These are phyloP conservation scores for Agriotes lineatus DNA, from an alignment of 2,888 invertebrate genomes.

Conservation along the genomic window DNA sequence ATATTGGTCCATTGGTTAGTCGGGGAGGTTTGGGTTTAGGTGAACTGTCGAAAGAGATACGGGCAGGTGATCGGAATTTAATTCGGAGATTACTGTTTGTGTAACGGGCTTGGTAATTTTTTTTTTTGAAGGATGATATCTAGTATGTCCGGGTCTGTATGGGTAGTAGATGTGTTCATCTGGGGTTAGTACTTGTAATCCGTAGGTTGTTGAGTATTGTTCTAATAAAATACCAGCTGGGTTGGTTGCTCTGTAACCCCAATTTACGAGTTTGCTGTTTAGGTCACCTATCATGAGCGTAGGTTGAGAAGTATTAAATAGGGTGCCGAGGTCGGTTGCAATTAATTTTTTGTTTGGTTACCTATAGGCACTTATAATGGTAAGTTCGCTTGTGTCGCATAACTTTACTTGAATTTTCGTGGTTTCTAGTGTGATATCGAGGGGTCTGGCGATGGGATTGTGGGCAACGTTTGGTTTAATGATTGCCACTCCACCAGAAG, in stretches of 20 bases:
- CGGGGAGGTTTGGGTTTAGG: too few relatives aligned
- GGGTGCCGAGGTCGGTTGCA: too few relatives aligned
- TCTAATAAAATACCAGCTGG: too few relatives aligned
- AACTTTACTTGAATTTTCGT: not conserved
- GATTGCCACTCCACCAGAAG: too few relatives aligned
- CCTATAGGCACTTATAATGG: not conserved
- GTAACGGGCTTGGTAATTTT: too few relatives aligned
- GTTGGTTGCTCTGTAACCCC: too few relatives aligned
- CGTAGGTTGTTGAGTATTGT: too few relatives aligned
- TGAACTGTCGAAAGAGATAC: not conserved
- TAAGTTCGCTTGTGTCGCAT: slow-evolving; percentile 3
- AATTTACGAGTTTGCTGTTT: too few relatives aligned
- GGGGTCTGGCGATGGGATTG: not conserved
- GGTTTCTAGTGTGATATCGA: too few relatives aligned
- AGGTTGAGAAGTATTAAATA: not conserved
- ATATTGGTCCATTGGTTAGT: too few relatives aligned
- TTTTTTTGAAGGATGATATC: slow-evolving; percentile 3
- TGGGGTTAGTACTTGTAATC: too few relatives aligned
- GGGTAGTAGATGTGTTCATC: not conserved
- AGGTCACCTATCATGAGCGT: not conserved
- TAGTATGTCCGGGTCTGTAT: not conserved
- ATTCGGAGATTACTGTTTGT: not conserved
- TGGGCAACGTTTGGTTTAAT: not conserved
- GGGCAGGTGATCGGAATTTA: not conserved
- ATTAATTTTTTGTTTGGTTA: not conserved